Evolutionary conservation across 1,140 invertebrate species (phyloP), one percentile per base, ranked within the genome.

Genomic region (Panulirus ornatus): DNA sequence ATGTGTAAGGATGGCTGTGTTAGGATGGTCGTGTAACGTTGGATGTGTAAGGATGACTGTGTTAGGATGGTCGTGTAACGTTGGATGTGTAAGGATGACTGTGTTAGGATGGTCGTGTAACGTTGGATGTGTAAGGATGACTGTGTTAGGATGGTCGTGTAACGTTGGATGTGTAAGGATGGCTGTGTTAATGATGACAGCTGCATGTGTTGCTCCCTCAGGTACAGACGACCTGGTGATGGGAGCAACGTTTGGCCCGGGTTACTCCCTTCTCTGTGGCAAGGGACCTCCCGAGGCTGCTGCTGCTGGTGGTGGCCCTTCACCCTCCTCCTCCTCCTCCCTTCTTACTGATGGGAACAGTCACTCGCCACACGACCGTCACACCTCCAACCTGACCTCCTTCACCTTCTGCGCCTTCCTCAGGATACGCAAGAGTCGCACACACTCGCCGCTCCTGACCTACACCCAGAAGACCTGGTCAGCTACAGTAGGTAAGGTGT

Each of bases 371-470:
- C 0, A 36, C 14, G 14, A 38, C 2, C 51, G 30, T 2, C 19
- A 36, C 36, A 42, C 2, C 0, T n/a, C 14, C 16, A 34, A 78
- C 27, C 82, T n/a, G 70, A 54, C 54, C 14, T 70, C 83, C 79
- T 83, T 88, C 44, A 86, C 90, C 78, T 54, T 91, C 90, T 91
- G 90, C 76, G 85, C 78, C 90, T 88, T 87, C 84, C 84, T 91
- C 84, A 91, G 84, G 84, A 27, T 91, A 14, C 40, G 42, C 58
- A 44, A 42, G 54, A 63, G 47, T 40, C 73, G 54, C 9, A 14
- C 22, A 38, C 30, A 19, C 34, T 58, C 85, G n/a, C 47, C 44
- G 40, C 75, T 88, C n/a, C 40, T 88, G 8, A 63, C 38, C n/a
- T 79, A 79, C 38, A 75, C 30, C 1, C 38, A 42, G 11, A 11